These are phyloP conservation scores for Pseudobourletiella spinata DNA, from an alignment of 1,140 invertebrate species.

Conservation along the genomic window DNA sequence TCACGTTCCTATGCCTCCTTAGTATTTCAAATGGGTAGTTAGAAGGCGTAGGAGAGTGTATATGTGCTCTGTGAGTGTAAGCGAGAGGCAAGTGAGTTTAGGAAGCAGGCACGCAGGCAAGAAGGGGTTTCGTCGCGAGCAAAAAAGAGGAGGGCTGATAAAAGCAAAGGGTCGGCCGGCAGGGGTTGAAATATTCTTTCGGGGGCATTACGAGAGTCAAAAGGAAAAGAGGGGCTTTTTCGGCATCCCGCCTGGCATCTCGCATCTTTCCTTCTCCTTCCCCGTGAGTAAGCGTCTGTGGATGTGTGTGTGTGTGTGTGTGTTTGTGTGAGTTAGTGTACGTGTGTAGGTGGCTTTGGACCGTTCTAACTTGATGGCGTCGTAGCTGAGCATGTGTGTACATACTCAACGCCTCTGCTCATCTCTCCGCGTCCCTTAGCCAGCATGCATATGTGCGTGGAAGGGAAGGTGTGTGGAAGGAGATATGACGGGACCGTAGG, in stretches of 20 bases:
- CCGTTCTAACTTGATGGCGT: too few relatives aligned
- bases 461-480: too few relatives aligned
- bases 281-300: too few relatives aligned
- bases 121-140: slow-evolving; percentile 9
- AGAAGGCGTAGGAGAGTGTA: background rate
- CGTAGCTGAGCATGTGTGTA: background rate
- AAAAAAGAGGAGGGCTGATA: slow-evolving; percentile 22
- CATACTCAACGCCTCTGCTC: background rate
- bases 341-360: too few relatives aligned
- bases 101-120: background rate
- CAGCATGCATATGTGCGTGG: background rate
- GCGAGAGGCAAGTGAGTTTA: background rate
- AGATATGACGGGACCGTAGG: too few relatives aligned
- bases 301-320: background rate
- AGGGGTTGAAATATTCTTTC: slow-evolving; percentile 1
- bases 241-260: background rate
- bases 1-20: background rate
- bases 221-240: background rate
- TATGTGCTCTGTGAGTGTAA: background rate
- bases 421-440: background rate
- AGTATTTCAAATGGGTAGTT: background rate
- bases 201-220: background rate
- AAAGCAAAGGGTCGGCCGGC: slow-evolving; percentile 9
- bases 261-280: background rate
- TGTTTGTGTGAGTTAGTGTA: background rate